Conservation (phyloP, 2,113 vertebrate genomes). For the Zosterops japonicus region DNA sequence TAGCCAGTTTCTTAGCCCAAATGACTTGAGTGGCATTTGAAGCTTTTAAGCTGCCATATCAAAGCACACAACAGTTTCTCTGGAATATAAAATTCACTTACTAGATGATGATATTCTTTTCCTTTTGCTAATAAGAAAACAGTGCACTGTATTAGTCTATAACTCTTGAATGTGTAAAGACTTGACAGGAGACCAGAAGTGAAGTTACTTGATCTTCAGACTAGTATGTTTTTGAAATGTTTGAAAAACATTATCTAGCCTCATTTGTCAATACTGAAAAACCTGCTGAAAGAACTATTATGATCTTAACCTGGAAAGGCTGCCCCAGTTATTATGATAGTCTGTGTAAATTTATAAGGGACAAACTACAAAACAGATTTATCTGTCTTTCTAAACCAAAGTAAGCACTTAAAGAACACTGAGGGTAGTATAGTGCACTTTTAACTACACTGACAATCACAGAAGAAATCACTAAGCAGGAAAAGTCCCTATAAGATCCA, state of each 20-base stretch:
- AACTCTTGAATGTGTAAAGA: not conserved
- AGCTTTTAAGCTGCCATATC: not conserved
- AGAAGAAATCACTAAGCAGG: not conserved
- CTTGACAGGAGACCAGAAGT: not conserved
- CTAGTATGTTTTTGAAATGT: not conserved
- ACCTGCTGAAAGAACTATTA: not conserved
- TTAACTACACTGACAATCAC: not conserved
- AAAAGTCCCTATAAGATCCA: not conserved
- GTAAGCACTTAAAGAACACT: not conserved
- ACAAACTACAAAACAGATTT: not conserved
- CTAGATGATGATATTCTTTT: not conserved
- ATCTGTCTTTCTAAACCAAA: not conserved
- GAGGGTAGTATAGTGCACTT: not conserved
- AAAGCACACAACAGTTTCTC: not conserved
- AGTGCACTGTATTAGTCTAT: not conserved
- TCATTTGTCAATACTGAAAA: not conserved
- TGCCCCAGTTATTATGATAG: not conserved
- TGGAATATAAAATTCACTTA: not conserved
- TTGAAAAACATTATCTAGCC: not conserved
- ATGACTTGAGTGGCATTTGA: not conserved
- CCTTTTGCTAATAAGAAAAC: not conserved
- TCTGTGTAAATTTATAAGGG: not conserved
- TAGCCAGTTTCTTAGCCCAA: not conserved
- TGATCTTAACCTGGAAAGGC: not conserved
- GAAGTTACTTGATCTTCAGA: not conserved